These are phyloP conservation scores for Neotoma lepida DNA, from an alignment of 2,113 vertebrate species.

Conservation along the genomic window DNA sequence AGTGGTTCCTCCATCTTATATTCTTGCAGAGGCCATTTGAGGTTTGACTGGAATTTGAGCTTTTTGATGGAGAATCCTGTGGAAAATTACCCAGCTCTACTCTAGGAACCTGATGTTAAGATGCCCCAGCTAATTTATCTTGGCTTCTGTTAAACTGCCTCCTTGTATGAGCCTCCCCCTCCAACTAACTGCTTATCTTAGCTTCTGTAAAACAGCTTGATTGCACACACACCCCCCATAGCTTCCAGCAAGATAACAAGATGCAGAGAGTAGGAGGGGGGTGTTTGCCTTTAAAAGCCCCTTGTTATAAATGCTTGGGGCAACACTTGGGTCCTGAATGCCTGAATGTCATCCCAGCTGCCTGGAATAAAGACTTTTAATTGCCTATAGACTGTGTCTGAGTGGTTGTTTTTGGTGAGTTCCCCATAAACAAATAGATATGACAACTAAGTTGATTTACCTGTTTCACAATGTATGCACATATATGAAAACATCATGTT, in stretches of 20 bases:
- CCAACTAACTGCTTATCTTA: neutral
- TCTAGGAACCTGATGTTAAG: neutral
- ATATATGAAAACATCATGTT: neutral
- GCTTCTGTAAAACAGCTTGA: neutral
- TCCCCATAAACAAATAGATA: neutral
- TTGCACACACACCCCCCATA: neutral
- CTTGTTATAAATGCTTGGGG: neutral
- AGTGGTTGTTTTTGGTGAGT: neutral
- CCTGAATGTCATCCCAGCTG: neutral
- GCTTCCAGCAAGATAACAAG: neutral
- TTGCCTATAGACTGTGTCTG: neutral
- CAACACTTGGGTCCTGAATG: neutral
- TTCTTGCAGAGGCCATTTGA: neutral
- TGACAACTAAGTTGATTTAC: neutral
- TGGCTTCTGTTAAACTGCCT: neutral
- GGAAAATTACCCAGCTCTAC: neutral
- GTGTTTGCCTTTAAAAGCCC: neutral
- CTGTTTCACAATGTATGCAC: neutral
- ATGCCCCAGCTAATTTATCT: neutral
- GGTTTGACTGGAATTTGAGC: neutral
- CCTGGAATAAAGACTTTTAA: neutral
- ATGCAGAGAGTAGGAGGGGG: neutral
- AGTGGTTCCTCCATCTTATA: neutral
- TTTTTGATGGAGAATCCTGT: neutral
- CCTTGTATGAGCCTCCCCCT: neutral